phyloP scores from a whole-genome alignment of 2,797 vertebrate genomes.

The Darevskia nairensis region DNA sequence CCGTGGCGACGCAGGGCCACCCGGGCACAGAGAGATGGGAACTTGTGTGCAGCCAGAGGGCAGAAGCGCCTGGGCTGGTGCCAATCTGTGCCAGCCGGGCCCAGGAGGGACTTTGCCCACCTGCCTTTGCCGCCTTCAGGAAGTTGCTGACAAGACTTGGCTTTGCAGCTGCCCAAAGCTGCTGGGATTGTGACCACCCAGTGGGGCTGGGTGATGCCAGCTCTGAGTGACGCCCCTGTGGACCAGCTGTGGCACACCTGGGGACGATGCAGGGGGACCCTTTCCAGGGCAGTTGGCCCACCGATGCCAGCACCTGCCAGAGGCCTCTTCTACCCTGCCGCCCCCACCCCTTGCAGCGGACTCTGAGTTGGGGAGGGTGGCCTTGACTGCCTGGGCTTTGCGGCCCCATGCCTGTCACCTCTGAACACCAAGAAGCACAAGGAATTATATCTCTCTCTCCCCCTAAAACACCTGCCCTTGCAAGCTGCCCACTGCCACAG shows the following conservation, averaged over 20 bases:
- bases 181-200: not conserved
- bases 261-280: not conserved
- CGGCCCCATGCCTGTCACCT: not conserved
- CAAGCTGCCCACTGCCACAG: constrained; percentile 73
- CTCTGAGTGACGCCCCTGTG: not conserved
- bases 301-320: not conserved
- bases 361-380: not conserved
- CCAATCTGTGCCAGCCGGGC: not conserved
- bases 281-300: not conserved
- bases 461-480: not conserved
- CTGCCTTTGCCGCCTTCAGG: not conserved
- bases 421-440: constrained; percentile 10
- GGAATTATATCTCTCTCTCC: not conserved
- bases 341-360: no score
- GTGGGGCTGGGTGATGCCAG: not conserved
- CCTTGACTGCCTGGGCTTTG: not conserved
- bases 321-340: no score
- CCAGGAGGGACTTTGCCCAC: not conserved
- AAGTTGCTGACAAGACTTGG: not conserved
- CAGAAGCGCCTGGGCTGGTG: fast-evolving
- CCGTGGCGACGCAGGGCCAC: not conserved
- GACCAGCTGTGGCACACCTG: not conserved
- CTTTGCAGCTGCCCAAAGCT: no score
- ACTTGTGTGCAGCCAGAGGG: not conserved
- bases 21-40: not conserved